A percentile compares a stretch with the other conserved stretches of the same genome.
Evolutionary conservation across 1,140 invertebrate genomes (phyloP).

Genomic region (Belonocnema kinseyi): DNA sequence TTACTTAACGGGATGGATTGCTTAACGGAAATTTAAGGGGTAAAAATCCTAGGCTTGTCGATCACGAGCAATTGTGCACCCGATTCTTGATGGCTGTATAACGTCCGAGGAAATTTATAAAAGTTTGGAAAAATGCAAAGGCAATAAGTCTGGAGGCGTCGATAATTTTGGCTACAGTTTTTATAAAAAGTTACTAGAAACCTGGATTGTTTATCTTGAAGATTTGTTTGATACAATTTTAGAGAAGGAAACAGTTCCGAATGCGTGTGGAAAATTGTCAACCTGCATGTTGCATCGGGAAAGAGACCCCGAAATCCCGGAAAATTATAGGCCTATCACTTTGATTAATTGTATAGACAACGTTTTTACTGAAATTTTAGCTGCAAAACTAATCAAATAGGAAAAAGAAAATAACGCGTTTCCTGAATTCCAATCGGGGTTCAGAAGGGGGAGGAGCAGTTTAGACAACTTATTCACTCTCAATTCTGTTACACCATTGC

Average conservation of each 20-base stretch:
- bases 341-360: no score
- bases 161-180: neutral
- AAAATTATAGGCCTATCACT: neutral
- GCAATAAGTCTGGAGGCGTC: neutral
- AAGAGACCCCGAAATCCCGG: neutral
- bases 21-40: neutral
- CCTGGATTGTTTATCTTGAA: neutral
- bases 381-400: no score
- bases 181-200: neutral
- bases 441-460: no score
- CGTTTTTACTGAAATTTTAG: no score
- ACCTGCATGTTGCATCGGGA: neutral
- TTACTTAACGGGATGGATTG: neutral
- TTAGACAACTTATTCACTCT: no score
- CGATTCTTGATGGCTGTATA: neutral
- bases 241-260: neutral
- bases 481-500: no score
- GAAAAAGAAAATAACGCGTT: no score
- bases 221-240: neutral
- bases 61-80: neutral
- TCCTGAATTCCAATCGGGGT: no score
- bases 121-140: neutral
- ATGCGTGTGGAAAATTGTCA: neutral
- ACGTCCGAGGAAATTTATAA: neutral
- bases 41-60: neutral